phyloP scores from a whole-genome alignment of 1,140 invertebrate genomes.

The Nephila pilipes region DNA sequence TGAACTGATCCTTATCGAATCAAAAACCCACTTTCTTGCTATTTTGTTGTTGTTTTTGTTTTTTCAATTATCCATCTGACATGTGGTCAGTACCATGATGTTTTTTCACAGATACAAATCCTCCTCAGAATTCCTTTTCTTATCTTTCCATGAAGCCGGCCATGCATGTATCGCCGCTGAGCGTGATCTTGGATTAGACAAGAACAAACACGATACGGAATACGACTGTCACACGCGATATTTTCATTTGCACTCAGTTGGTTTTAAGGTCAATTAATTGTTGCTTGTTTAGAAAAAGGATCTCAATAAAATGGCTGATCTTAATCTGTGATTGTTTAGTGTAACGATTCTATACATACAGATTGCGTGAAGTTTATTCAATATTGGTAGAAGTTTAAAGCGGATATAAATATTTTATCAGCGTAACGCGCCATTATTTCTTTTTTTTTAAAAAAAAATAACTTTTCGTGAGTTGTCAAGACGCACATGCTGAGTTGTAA shows the following conservation, averaged over 20 bases:
- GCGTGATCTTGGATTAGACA: slow-evolving; percentile 6
- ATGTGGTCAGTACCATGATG: not conserved
- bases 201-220: not conserved
- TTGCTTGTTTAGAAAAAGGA: slow-evolving; percentile 2
- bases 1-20: not conserved
- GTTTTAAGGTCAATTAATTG: slow-evolving; percentile 58
- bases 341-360: not conserved
- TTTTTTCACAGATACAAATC: not conserved
- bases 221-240: not conserved
- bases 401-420: not conserved
- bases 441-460: not conserved
- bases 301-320: not conserved
- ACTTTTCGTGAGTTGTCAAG: no score
- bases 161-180: not conserved
- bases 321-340: not conserved
- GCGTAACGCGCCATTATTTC: not conserved
- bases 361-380: not conserved
- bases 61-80: not conserved
- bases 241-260: not conserved
- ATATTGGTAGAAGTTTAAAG: not conserved
- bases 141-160: not conserved
- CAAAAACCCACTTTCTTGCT: not conserved
- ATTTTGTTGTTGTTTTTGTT: no score
- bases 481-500: no score
- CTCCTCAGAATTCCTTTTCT: not conserved